Base-by-base conservation (phyloP, 2,888 invertebrate genomes). In the Sinodicranocentrus sp. region DNA sequence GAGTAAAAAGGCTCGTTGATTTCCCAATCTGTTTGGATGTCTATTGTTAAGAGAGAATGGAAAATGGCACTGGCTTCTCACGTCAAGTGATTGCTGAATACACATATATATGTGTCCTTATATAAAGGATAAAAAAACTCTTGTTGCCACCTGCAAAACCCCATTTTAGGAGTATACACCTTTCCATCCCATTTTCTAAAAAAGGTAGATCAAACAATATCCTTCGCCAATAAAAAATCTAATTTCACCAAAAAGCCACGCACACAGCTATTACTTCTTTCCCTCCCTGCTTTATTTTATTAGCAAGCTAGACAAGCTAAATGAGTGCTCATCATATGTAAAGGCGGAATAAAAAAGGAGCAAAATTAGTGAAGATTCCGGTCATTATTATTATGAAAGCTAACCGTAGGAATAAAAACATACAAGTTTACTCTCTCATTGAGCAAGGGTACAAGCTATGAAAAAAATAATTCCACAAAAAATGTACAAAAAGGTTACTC, bases 401-500 rank as follows among this genome's bases (percentile, higher is more conserved):
- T 25, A 23, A 61, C n/a, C 61, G 5, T n/a, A n/a, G n/a, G n/a
- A n/a, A n/a, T n/a, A n/a, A n/a, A n/a, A n/a, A n/a, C n/a, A n/a
- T n/a, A n/a, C n/a, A n/a, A n/a, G n/a, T n/a, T n/a, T n/a, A n/a
- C n/a, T n/a, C n/a, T n/a, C n/a, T n/a, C n/a, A n/a, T n/a, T n/a
- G n/a, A n/a, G 39, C 39, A 13, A 39, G 39, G 13, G 54, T 17
- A 21, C 17, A 54, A 54, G 26, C 25, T 23, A 23, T 61, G 17
- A n/a, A n/a, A 1, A 61, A 61, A 61, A 61, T 61, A 25, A 54
- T 54, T 21, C 65, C 39, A n/a, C 8, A 33, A 65, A 65, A 28
- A 48, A n/a, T n/a, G n/a, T n/a, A n/a, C n/a, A 68, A 70, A 71
- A 71, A 71, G 71, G 71, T 71, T 71, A 71, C 39, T 70, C 52